A percentile compares a stretch with the other conserved stretches of the same genome.
phyloP scores from a whole-genome alignment of 2,888 invertebrate species.

The Rhagophthalmus giganteus region DNA sequence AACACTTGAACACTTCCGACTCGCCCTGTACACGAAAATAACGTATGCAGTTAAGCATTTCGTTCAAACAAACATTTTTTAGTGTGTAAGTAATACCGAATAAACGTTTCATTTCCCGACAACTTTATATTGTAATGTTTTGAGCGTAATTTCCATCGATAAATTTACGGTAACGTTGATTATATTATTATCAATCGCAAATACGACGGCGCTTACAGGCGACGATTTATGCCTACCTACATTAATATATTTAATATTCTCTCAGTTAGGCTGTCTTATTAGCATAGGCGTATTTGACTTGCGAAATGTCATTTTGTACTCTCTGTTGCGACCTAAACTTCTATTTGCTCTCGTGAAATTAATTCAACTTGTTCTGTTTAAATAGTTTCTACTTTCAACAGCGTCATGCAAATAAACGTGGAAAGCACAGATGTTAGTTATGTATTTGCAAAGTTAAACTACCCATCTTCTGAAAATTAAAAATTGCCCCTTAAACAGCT shows the following conservation, averaged over 20 bases:
- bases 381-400: conserved; percentile 16
- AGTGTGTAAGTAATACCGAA: no score
- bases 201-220: background rate
- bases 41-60: no score
- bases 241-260: conserved; percentile 31
- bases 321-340: conserved; percentile 18
- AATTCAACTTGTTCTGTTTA: conserved; percentile 26
- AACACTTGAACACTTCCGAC: no score
- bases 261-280: conserved; percentile 24
- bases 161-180: background rate
- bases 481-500: no score
- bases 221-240: conserved; percentile 14
- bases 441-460: no score
- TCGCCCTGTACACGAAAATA: no score
- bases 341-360: conserved; percentile 28
- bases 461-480: no score
- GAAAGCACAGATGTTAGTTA: no score
- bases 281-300: conserved; percentile 30
- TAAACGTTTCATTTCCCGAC: no score
- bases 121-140: no score
- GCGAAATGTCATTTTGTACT: conserved; percentile 29
- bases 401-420: background rate
- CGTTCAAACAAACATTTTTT: no score
- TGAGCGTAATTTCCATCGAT: no score
- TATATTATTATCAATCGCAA: background rate